Base-by-base conservation (phyloP, 2,797 vertebrate species). In the Pterois miles region DNA sequence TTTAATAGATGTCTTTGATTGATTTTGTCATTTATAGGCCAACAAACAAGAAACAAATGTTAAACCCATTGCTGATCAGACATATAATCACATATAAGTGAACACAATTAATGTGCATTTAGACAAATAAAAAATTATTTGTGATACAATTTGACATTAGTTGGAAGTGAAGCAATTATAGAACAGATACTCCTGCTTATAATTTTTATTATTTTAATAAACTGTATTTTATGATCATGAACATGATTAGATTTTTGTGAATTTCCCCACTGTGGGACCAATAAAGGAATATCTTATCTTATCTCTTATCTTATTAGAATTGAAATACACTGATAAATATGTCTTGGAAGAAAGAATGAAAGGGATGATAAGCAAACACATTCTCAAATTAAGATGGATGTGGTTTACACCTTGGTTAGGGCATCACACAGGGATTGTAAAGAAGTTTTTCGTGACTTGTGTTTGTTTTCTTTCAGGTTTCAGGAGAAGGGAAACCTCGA, bases 401-500 rank as follows among this genome's bases (percentile, higher is more conserved):
- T n/a, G n/a, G n/a, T n/a, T n/a, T n/a, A n/a, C n/a, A n/a, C n/a
- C n/a, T n/a, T n/a, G n/a, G n/a, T n/a, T 1, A 3, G 13, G 3
- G 48, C 46, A 22, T 50, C 63, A 50, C 10, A 1, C 62, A 50
- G 43, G 7, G 2, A 48, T 8, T 63, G 25, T 43, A 64, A 18
- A 46, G 43, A 22, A 48, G 20, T 63, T 62, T 60, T 58, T 3
- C 71, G 12, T 34, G 6, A 13, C 10, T 58, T 64, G 18, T 66
- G 18, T 27, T 36, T 59, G 14, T 76, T 58, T 27, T 74, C 8
- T 77, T 31, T 76, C 86, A 99, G 98, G 91, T 99, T 99, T 90
- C 97, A 99, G 91, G 98, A 99, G 93, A 99, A 99, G 60, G 98
- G 98, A 13, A 98, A 99, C 76, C 95, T 99, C 12, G 98, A 99